Evolutionary conservation across 2,888 invertebrate genomes (phyloP).

Genomic region (Stratiomys singularior): DNA sequence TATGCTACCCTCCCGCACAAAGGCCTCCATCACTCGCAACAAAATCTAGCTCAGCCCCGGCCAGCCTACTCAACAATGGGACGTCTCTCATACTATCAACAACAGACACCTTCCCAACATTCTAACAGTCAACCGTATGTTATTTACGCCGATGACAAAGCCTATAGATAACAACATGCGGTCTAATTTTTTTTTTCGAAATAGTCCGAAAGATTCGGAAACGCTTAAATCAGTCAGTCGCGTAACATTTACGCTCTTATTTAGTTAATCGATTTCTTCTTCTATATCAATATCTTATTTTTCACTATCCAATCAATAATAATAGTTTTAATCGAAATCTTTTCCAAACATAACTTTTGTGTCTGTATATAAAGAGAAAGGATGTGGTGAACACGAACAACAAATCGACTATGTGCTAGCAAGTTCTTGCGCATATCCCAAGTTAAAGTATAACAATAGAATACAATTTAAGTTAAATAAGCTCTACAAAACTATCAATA

Average conservation of each 20-base stretch:
- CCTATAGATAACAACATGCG: constrained; percentile 62
- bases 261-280: constrained; percentile 22
- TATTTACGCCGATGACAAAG: constrained; percentile 66
- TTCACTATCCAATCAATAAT: neutral
- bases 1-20: constrained; percentile 77
- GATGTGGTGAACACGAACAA: neutral
- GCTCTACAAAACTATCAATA: neutral
- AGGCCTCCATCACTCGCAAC: constrained; percentile 65
- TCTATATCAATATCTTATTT: constrained; percentile 13
- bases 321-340: neutral
- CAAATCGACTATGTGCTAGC: constrained; percentile 3
- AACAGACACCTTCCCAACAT: constrained; percentile 63
- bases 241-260: constrained; percentile 61
- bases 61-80: constrained; percentile 73
- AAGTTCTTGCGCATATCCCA: constrained; percentile 6
- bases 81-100: constrained; percentile 69
- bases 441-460: neutral
- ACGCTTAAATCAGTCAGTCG: constrained; percentile 57
- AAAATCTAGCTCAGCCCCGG: constrained; percentile 62
- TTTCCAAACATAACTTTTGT: neutral
- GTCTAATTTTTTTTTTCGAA: constrained; percentile 11
- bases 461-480: neutral
- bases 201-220: constrained; percentile 8
- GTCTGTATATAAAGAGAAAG: constrained; percentile 20
- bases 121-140: constrained; percentile 62